These are phyloP conservation scores for Hyposoter didymator DNA, from an alignment of 2,888 invertebrate genomes.

Conservation along the genomic window DNA sequence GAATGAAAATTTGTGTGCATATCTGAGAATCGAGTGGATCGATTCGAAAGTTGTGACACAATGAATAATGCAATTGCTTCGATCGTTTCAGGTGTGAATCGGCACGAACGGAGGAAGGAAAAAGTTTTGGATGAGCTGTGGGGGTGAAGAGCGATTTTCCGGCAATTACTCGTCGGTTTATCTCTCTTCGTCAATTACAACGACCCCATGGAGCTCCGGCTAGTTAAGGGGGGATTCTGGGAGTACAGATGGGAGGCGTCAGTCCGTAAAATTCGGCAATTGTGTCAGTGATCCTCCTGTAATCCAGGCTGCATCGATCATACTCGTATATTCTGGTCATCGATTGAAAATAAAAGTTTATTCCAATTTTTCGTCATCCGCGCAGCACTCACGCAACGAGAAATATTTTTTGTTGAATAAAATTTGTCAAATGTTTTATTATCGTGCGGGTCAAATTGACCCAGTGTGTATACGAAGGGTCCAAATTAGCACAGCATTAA, in stretches of 20 bases:
- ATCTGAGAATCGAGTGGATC: not conserved
- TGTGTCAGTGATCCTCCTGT: constrained; percentile 68
- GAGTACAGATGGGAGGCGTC: constrained; percentile 76
- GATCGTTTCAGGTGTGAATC: constrained; percentile 30
- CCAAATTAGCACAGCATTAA: not conserved
- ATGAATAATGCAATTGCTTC: not conserved
- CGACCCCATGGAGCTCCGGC: constrained; percentile 64
- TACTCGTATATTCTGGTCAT: constrained; percentile 4
- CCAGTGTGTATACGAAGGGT: not conserved
- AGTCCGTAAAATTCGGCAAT: constrained; percentile 79
- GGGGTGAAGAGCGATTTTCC: constrained; percentile 73
- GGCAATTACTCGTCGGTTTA: constrained; percentile 73
- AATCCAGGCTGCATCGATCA: constrained; percentile 62
- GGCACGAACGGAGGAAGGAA: not conserved
- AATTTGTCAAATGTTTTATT: not conserved
- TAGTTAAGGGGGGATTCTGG: constrained; percentile 51
- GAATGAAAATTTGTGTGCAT: not conserved
- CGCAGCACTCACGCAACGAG: not conserved
- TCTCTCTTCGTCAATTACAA: constrained; percentile 74
- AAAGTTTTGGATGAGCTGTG: not conserved
- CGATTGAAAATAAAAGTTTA: not conserved
- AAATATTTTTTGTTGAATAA: not conserved
- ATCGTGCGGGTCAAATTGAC: not conserved
- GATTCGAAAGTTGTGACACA: not conserved
- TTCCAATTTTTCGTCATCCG: not conserved